phyloP scores from a whole-genome alignment of 1,140 invertebrate genomes.

The Yoshiicerus persimilis region DNA sequence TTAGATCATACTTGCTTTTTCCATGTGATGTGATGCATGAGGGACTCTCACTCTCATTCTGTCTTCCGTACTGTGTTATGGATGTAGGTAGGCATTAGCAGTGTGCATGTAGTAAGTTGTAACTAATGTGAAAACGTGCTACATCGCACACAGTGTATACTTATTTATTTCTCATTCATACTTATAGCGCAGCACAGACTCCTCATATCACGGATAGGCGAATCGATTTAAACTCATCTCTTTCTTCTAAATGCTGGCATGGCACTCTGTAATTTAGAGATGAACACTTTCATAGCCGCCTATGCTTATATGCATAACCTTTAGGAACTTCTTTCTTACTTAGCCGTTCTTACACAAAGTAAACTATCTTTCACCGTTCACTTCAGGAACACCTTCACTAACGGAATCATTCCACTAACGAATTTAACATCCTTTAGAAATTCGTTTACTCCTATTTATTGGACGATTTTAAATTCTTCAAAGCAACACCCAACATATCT shows the following conservation, averaged over 20 bases:
- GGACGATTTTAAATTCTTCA: no score
- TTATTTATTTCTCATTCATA: background rate
- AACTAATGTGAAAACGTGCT: background rate
- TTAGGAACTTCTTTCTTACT: background rate
- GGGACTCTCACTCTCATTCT: background rate
- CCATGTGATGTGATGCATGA: background rate
- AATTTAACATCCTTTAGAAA: no score
- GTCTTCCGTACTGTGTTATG: background rate
- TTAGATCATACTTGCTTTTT: background rate
- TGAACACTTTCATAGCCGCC: background rate
- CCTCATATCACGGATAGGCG: background rate
- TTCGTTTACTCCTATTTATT: no score
- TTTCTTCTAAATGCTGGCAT: background rate
- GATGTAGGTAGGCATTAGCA: no score
- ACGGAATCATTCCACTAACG: no score
- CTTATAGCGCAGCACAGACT: background rate
- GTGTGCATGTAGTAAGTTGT: background rate
- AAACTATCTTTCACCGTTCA: no score
- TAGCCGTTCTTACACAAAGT: no score
- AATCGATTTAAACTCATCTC: conserved; percentile 1
- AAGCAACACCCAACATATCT: no score
- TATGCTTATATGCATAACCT: background rate
- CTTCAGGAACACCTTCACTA: no score
- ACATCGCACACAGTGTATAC: background rate
- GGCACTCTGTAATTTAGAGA: background rate